phyloP scores from a whole-genome alignment of 1,140 invertebrate genomes.

The Trinorchestia longiramus region DNA sequence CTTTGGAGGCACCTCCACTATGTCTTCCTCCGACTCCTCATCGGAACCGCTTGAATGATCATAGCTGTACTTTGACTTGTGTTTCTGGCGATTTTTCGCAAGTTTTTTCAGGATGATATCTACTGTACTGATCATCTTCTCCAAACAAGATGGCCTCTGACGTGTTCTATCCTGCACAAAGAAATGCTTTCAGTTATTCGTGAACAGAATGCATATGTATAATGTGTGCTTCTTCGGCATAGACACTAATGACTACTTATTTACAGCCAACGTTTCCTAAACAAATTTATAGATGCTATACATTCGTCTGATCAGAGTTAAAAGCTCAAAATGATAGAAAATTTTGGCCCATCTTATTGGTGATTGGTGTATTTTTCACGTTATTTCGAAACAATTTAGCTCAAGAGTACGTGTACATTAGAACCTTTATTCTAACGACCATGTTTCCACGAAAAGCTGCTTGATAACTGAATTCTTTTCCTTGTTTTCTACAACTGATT shows the following conservation, averaged over 20 bases:
- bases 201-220: background rate
- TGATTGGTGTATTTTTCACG: no score
- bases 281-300: no score
- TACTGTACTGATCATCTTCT: conserved; percentile 28
- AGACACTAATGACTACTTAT: no score
- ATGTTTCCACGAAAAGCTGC: no score
- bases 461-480: no score
- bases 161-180: background rate
- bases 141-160: background rate
- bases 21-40: background rate
- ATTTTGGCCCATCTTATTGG: no score
- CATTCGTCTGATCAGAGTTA: background rate
- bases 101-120: background rate
- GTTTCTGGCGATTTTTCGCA: background rate
- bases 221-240: no score
- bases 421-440: no score
- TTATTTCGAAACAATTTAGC: no score
- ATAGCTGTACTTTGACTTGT: background rate
- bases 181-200: background rate
- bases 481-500: no score
- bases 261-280: no score
- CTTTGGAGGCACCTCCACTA: background rate
- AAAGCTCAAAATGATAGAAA: background rate
- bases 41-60: background rate
- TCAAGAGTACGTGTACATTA: no score